Evolutionary conservation across 2,113 vertebrate genomes (phyloP).

Genomic region (Thermophis baileyi): DNA sequence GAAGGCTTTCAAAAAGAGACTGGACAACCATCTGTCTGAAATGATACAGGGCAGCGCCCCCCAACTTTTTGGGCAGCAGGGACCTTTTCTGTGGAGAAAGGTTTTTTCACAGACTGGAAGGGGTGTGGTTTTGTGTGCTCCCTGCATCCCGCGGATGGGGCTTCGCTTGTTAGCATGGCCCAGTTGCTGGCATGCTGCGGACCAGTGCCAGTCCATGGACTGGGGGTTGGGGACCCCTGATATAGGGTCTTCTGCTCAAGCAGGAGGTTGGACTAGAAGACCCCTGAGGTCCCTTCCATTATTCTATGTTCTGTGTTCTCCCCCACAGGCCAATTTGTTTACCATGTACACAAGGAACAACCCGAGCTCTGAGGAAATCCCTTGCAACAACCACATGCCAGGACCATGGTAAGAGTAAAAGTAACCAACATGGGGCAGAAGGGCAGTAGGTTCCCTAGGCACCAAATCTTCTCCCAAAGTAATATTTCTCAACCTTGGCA

Average conservation of each 20-base stretch:
- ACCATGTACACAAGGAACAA: conserved; percentile 64
- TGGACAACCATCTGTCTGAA: not conserved
- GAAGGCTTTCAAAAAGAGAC: not conserved
- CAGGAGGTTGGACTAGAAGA: not conserved
- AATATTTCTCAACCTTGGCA: not conserved
- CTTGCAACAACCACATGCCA: conserved; percentile 48
- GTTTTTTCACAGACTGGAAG: not conserved
- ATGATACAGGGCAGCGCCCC: not conserved
- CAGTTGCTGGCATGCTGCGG: not conserved
- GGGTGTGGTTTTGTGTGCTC: not conserved
- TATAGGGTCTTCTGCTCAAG: not conserved
- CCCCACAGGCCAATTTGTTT: conserved; percentile 65
- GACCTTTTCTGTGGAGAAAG: not conserved
- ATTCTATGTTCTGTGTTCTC: not conserved
- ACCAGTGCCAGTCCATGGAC: not conserved
- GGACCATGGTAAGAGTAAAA: conserved; percentile 55
- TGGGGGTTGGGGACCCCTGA: not conserved
- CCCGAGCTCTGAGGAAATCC: conserved; percentile 58
- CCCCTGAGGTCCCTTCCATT: not conserved
- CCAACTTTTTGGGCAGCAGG: not conserved
- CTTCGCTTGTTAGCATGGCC: not conserved
- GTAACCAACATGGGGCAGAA: not conserved
- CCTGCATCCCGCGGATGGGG: not conserved
- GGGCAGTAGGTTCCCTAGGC: not conserved
- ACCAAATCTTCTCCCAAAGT: not conserved